phyloP scores from a whole-genome alignment of 2,888 invertebrate species.

The Schizotus pectinicornis region DNA sequence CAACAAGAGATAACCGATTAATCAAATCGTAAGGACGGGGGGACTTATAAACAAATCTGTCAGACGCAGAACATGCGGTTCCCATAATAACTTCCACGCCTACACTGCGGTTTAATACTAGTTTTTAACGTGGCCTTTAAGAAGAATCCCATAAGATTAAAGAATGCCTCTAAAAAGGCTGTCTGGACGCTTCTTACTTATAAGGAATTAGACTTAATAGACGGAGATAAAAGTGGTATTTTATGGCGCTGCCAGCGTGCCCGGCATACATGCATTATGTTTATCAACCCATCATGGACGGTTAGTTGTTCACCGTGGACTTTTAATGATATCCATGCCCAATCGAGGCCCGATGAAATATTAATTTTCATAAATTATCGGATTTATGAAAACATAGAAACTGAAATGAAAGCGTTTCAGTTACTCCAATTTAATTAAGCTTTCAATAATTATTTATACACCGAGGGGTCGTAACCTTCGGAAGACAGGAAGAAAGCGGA shows the following conservation, averaged over 20 bases:
- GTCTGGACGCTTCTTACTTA: constrained; percentile 41
- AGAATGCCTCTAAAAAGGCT: constrained; percentile 39
- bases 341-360: too few relatives aligned
- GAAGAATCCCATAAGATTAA: constrained; percentile 36
- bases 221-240: constrained; percentile 38
- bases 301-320: too few relatives aligned
- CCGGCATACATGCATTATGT: too few relatives aligned
- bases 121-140: constrained; percentile 40
- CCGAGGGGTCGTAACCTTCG: too few relatives aligned
- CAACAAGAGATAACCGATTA: constrained; percentile 26
- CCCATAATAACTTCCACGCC: constrained; percentile 44
- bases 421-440: too few relatives aligned
- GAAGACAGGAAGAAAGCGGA: too few relatives aligned
- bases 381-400: too few relatives aligned
- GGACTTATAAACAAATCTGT: constrained; percentile 44
- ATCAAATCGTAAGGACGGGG: constrained; percentile 22
- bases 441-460: too few relatives aligned
- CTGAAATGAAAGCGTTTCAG: too few relatives aligned
- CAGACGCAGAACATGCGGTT: constrained; percentile 49
- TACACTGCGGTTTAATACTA: constrained; percentile 31
- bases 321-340: too few relatives aligned
- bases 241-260: constrained; percentile 12
- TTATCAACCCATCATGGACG: too few relatives aligned
- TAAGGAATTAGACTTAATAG: constrained; percentile 44
- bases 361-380: too few relatives aligned